phyloP scores from a whole-genome alignment of 2,888 invertebrate genomes.

The Hylaea fasciaria region DNA sequence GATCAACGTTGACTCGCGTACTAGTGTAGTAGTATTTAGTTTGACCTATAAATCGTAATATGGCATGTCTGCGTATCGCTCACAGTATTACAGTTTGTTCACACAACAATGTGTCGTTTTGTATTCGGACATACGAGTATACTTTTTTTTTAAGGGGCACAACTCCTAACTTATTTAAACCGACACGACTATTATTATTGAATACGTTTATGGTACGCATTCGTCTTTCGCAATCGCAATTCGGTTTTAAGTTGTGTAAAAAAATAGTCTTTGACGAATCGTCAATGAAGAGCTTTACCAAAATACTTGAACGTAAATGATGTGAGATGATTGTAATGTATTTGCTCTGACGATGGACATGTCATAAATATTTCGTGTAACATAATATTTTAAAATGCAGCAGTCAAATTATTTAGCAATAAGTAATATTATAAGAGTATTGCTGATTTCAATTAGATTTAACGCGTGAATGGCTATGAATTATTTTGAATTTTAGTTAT shows the following conservation, averaged over 20 bases:
- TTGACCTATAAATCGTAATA: background rate
- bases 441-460: conserved; percentile 31
- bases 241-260: too few relatives aligned
- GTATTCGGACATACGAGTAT: too few relatives aligned
- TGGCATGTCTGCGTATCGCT: background rate
- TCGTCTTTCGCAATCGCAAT: too few relatives aligned
- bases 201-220: too few relatives aligned
- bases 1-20: conserved; percentile 39
- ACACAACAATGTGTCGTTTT: too few relatives aligned
- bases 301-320: background rate
- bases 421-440: conserved; percentile 45
- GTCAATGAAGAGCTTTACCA: background rate
- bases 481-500: conserved; percentile 43
- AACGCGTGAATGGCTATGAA: conserved; percentile 52
- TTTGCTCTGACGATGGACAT: background rate
- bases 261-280: too few relatives aligned
- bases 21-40: background rate
- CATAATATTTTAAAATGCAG: conserved; percentile 15
- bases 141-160: too few relatives aligned
- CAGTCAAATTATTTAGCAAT: conserved; percentile 53
- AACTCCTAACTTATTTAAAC: background rate
- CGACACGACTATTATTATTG: background rate
- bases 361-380: background rate
- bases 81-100: too few relatives aligned
- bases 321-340: background rate